Conservation (phyloP, 2,113 vertebrate species). For the Chamaea fasciata region DNA sequence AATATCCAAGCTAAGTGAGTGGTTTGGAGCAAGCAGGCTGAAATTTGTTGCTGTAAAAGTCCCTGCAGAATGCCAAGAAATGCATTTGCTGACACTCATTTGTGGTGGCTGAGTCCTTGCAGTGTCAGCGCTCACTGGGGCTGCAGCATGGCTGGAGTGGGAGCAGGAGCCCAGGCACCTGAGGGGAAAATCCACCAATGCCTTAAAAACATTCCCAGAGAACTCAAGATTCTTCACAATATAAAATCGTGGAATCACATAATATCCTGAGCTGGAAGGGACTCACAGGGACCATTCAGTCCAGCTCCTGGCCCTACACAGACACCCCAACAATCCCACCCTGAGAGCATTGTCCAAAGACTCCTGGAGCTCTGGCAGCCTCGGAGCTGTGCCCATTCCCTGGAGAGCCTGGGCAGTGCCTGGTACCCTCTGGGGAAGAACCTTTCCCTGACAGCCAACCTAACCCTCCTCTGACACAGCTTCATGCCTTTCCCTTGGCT, state of each 20-base stretch:
- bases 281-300: background rate
- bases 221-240: background rate
- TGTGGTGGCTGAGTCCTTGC: background rate
- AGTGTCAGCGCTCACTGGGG: background rate
- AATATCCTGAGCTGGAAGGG: background rate
- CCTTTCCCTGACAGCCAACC: background rate
- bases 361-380: background rate
- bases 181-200: background rate
- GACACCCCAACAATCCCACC: background rate
- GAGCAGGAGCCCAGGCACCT: background rate
- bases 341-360: rapidly evolving
- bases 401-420: background rate
- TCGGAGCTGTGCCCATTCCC: background rate
- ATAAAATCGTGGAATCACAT: background rate
- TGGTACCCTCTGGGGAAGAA: background rate
- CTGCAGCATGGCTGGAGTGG: background rate
- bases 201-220: background rate
- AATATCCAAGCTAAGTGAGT: constrained; percentile 40
- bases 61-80: constrained; percentile 5
- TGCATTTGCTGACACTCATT: background rate
- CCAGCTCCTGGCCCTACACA: rapidly evolving
- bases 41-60: constrained; percentile 26
- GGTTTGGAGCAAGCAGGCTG: constrained; percentile 22
- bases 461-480: background rate
- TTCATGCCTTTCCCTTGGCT: background rate